Conservation (phyloP, 2,888 invertebrate species). For the Cremastinae sp. region DNA sequence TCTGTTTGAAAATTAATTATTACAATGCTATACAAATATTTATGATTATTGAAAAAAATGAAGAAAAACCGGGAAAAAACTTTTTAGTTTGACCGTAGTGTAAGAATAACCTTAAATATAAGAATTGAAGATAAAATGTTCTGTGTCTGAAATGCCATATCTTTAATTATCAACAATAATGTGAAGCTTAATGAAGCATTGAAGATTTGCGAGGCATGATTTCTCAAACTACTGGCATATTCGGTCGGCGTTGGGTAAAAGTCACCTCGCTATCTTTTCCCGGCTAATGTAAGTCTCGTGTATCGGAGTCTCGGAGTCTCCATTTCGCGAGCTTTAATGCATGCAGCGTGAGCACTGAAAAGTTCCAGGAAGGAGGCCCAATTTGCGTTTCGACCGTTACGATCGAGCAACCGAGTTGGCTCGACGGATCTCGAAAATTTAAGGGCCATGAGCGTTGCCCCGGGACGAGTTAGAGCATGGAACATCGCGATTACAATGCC, state of each 20-base stretch:
- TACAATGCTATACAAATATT: too few species aligned
- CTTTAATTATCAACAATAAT: too few species aligned
- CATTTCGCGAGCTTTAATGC: conserved; percentile 20
- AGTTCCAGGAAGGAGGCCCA: conserved; percentile 47
- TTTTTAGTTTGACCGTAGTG: too few species aligned
- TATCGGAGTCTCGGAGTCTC: conserved; percentile 47
- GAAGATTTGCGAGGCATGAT: conserved; percentile 20
- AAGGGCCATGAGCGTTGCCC: conserved; percentile 22
- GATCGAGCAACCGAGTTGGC: conserved; percentile 11
- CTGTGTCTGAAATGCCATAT: too few species aligned
- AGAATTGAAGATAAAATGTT: too few species aligned
- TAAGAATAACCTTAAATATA: too few species aligned
- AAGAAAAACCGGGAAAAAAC: too few species aligned
- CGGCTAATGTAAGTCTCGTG: conserved; percentile 74
- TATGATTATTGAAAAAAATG: too few species aligned
- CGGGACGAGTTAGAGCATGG: conserved; percentile 3
- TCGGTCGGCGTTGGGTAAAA: neutral
- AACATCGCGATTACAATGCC: neutral
- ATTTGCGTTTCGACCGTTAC: conserved; percentile 48
- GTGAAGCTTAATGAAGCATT: neutral
- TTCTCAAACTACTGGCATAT: conserved; percentile 35
- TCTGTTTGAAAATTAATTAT: too few species aligned
- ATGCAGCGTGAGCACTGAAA: conserved; percentile 1
- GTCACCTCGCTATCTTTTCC: conserved; percentile 38
- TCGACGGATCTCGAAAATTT: conserved; percentile 27